These are phyloP conservation scores for Eristalis arbustorum DNA, from an alignment of 2,888 invertebrate genomes.

Conservation along the genomic window DNA sequence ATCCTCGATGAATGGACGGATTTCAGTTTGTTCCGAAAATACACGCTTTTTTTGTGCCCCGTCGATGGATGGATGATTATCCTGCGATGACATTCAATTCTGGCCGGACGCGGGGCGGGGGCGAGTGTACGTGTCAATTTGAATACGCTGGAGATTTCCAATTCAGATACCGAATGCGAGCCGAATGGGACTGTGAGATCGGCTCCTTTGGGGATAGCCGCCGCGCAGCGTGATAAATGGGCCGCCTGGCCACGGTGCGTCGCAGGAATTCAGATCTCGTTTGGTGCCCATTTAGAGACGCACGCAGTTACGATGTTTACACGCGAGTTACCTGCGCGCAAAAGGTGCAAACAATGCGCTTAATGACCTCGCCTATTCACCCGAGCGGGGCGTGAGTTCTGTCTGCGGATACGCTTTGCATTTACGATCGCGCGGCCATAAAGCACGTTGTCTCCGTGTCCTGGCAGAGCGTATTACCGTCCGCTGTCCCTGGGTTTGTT, in stretches of 20 bases:
- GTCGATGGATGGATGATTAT: constrained; percentile 44
- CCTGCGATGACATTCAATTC: constrained; percentile 49
- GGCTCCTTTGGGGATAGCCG: constrained; percentile 44
- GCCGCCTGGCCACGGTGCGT: not conserved
- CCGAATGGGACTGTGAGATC: constrained; percentile 16
- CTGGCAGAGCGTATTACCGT: not conserved
- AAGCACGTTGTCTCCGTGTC: not conserved
- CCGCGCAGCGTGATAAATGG: constrained; percentile 47
- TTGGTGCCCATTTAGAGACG: not conserved
- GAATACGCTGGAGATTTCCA: constrained; percentile 56
- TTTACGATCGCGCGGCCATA: not conserved
- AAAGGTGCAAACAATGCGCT: not conserved
- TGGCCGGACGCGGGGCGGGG: constrained; percentile 3
- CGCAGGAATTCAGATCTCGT: constrained; percentile 17
- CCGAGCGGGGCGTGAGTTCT: not conserved
- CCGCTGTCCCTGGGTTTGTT: not conserved
- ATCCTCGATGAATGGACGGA: not conserved
- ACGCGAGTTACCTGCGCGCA: not conserved
- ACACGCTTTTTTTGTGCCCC: constrained; percentile 11
- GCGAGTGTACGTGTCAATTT: constrained; percentile 45
- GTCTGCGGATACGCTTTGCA: not conserved
- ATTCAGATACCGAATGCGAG: constrained; percentile 44
- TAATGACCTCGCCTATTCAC: not conserved
- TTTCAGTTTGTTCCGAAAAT: constrained; percentile 21
- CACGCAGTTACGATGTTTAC: not conserved